These are phyloP conservation scores for Rhinophrynus dorsalis DNA, from an alignment of 2,797 vertebrate species.

Conservation along the genomic window DNA sequence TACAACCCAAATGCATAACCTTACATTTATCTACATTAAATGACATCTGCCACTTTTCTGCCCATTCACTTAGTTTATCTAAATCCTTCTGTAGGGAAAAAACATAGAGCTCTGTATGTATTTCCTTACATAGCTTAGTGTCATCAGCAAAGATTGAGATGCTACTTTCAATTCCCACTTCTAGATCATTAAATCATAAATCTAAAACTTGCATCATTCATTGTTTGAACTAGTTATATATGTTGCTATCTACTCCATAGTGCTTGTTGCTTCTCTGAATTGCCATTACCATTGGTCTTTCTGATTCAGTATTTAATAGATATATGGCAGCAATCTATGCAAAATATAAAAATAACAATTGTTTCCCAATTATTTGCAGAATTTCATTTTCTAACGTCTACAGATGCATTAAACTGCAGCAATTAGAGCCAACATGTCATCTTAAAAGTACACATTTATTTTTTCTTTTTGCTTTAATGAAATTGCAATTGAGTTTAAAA, in stretches of 20 bases:
- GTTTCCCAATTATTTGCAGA: slow-evolving; percentile 45
- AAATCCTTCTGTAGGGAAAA: too few species aligned
- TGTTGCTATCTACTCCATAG: slow-evolving; percentile 15
- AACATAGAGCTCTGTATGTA: too few species aligned
- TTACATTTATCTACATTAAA: too few species aligned
- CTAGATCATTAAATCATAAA: too few species aligned
- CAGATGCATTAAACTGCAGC: slow-evolving; percentile 45
- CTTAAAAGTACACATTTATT: slow-evolving; percentile 43
- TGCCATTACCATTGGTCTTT: slow-evolving; percentile 28
- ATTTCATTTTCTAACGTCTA: slow-evolving; percentile 45
- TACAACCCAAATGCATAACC: too few species aligned
- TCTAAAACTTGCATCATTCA: slow-evolving; percentile 20
- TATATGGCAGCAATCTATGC: slow-evolving; percentile 38
- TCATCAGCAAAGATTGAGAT: too few species aligned
- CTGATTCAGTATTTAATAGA: slow-evolving; percentile 30
- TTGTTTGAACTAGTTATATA: slow-evolving; percentile 20
- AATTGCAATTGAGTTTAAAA: slow-evolving; percentile 46
- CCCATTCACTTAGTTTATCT: too few species aligned
- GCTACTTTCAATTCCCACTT: too few species aligned
- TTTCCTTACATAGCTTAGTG: too few species aligned
- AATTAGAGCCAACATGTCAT: slow-evolving; percentile 47
- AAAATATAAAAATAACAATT: slow-evolving; percentile 37
- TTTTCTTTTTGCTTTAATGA: slow-evolving; percentile 43
- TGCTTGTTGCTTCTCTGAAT: slow-evolving; percentile 45
- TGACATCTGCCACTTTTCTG: too few species aligned